Percentiles rank a stretch among this genome's conserved stretches.
Conservation (phyloP, 2,113 vertebrate species). For the Spea bombifrons region DNA sequence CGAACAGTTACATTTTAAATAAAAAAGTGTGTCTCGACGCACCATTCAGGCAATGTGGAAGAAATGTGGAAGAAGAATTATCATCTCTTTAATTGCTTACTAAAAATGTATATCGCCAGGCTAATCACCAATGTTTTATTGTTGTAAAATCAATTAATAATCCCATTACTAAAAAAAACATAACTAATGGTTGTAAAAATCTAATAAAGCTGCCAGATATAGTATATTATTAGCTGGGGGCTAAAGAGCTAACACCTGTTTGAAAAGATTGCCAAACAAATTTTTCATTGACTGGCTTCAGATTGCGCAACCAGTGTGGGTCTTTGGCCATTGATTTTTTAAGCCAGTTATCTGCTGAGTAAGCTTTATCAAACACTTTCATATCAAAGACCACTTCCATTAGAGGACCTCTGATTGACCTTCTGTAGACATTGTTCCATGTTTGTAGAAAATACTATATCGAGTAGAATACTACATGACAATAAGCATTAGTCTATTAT, state of each 20-base stretch:
- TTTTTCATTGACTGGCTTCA: background rate
- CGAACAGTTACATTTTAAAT: too few relatives aligned
- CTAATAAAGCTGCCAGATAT: background rate
- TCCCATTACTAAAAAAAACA: background rate
- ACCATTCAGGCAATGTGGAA: too few relatives aligned
- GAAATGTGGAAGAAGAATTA: too few relatives aligned
- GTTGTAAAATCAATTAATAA: constrained; percentile 15
- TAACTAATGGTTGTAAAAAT: background rate
- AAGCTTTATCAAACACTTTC: background rate
- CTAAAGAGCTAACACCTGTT: background rate
- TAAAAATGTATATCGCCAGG: too few relatives aligned
- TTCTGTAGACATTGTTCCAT: too few relatives aligned
- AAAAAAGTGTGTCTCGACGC: too few relatives aligned
- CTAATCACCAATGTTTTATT: background rate
- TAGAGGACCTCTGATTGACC: background rate
- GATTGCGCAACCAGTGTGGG: background rate
- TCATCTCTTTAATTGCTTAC: too few relatives aligned
- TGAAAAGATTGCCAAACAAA: background rate
- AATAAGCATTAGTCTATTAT: too few relatives aligned
- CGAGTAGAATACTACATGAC: too few relatives aligned
- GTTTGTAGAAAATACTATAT: too few relatives aligned
- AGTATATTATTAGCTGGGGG: background rate
- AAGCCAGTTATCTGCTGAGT: background rate
- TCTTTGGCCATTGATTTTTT: background rate
- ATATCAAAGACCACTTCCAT: background rate